Evolutionary conservation across 2,113 vertebrate species (phyloP).

Genomic region (Notiomystis cincta): DNA sequence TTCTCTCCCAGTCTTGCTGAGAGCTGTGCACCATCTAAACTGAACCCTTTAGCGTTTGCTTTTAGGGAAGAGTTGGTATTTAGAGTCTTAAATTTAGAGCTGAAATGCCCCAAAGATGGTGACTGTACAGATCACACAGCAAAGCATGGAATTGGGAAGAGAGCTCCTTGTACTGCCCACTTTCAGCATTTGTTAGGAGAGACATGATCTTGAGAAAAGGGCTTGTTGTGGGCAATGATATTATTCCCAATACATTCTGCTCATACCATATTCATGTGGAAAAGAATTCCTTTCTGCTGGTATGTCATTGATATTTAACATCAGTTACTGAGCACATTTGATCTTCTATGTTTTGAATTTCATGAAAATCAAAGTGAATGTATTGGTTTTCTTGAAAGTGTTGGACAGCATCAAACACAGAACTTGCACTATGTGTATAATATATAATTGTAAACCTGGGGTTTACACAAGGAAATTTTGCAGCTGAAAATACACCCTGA

Average conservation of each 20-base stretch:
- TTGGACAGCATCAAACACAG: neutral
- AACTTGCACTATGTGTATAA: neutral
- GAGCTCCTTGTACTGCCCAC: neutral
- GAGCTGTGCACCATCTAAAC: neutral
- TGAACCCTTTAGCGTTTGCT: neutral
- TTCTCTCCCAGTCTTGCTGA: neutral
- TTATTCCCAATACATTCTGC: neutral
- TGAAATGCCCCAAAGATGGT: neutral
- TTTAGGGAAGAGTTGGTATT: neutral
- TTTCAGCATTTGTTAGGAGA: neutral
- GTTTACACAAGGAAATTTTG: neutral
- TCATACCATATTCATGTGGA: neutral
- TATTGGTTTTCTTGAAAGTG: neutral
- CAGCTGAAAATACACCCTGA: neutral
- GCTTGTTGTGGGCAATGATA: neutral
- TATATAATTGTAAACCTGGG: neutral
- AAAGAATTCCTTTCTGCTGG: constrained; percentile 22
- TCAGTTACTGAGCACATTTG: neutral
- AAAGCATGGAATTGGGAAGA: neutral
- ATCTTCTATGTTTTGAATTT: neutral
- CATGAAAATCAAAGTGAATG: neutral
- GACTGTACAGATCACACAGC: neutral
- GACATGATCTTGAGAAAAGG: neutral
- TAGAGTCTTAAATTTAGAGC: neutral
- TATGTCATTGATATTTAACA: neutral